Conservation (phyloP, 2,888 invertebrate genomes). For the Beris chalybata region DNA sequence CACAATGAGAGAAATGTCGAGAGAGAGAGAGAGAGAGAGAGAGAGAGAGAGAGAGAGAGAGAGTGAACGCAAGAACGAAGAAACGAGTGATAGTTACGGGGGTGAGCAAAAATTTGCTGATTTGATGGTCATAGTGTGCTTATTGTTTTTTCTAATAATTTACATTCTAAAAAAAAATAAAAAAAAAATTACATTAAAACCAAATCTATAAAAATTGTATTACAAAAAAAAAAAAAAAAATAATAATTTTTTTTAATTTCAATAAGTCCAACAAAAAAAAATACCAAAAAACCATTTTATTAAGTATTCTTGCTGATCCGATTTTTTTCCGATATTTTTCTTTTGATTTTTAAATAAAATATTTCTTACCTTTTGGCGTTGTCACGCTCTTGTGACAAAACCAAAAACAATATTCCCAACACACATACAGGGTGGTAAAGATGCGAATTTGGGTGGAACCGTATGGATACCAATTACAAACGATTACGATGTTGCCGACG, state of each 20-base stretch:
- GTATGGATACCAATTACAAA: conserved; percentile 71
- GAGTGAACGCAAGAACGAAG: too few relatives aligned
- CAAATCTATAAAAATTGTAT: background rate
- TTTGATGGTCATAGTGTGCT: too few relatives aligned
- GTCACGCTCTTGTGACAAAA: conserved; percentile 31
- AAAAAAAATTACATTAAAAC: background rate
- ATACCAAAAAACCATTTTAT: background rate
- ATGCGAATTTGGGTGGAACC: conserved; percentile 75
- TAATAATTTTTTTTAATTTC: background rate
- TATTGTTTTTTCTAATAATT: too few relatives aligned
- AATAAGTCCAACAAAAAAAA: background rate
- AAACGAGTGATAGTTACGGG: too few relatives aligned
- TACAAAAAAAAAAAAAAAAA: background rate
- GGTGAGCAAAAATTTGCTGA: too few relatives aligned
- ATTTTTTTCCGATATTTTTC: background rate
- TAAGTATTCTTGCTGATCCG: background rate
- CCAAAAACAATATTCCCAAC: conserved; percentile 37
- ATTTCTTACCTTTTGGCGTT: conserved; percentile 25
- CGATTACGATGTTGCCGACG: conserved; percentile 40
- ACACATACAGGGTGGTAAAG: conserved; percentile 66
- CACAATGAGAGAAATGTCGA: too few relatives aligned
- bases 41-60: too few relatives aligned
- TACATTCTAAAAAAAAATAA: too few relatives aligned
- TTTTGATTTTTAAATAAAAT: conserved; percentile 14
- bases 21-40: too few relatives aligned